These are phyloP conservation scores for Euwallacea similis DNA, from an alignment of 1,140 invertebrate genomes.

Conservation along the genomic window DNA sequence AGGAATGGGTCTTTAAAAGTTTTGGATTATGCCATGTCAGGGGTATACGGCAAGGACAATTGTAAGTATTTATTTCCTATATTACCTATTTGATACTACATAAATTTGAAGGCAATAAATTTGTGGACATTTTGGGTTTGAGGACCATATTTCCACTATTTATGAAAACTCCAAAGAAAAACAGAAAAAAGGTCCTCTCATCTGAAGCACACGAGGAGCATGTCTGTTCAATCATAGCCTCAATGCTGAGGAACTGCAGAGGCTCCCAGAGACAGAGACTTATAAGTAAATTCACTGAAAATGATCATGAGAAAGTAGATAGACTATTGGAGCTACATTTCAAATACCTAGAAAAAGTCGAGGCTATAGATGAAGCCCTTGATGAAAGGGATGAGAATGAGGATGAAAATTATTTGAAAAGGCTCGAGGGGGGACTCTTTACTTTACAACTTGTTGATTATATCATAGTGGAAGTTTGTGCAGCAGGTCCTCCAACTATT, in stretches of 20 bases:
- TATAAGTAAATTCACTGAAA: constrained; percentile 95
- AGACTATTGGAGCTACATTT: constrained; percentile 94
- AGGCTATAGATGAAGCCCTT: constrained; percentile 73
- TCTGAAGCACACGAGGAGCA: constrained; percentile 95
- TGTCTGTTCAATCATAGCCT: constrained; percentile 90
- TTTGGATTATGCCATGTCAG: constrained; percentile 93
- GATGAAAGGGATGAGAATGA: constrained; percentile 66
- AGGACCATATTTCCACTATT: constrained; percentile 97
- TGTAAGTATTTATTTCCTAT: constrained; percentile 21
- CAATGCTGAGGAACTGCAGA: constrained; percentile 86
- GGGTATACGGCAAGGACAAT: constrained; percentile 82
- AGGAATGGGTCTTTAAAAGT: constrained; percentile 96
- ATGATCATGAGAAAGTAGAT: constrained; percentile 98
- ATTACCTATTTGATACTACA: not conserved
- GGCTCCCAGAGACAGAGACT: constrained; percentile 87
- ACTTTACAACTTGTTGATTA: constrained; percentile 95
- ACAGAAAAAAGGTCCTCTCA: constrained; percentile 71
- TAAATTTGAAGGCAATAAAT: constrained; percentile 75
- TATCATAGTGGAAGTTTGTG: constrained; percentile 91
- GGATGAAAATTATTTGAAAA: constrained; percentile 83
- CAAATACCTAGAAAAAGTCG: constrained; percentile 94
- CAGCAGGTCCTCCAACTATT: constrained; percentile 71
- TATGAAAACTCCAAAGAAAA: constrained; percentile 96
- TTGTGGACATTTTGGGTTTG: constrained; percentile 96
- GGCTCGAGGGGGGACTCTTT: constrained; percentile 91